phyloP scores from a whole-genome alignment of 2,888 invertebrate genomes.

The Anthrax anthrax region DNA sequence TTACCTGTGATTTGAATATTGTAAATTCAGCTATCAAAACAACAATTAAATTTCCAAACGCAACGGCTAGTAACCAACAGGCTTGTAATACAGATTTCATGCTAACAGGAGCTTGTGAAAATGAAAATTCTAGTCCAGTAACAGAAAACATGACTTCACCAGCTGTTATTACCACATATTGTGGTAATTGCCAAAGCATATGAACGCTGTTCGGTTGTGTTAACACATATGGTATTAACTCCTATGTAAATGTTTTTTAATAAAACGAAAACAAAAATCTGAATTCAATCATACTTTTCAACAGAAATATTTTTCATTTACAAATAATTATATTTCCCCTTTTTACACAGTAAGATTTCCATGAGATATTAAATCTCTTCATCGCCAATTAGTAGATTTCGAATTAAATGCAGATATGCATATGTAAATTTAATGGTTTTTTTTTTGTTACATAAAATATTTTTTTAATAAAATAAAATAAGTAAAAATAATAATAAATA shows the following conservation, averaged over 20 bases:
- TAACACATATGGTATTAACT: slow-evolving; percentile 15
- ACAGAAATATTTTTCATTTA: too few relatives aligned
- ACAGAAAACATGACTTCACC: slow-evolving; percentile 95
- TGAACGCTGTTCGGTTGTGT: slow-evolving; percentile 60
- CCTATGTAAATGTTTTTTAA: slow-evolving; percentile 1
- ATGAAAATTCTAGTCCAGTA: slow-evolving; percentile 90
- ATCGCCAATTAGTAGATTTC: too few relatives aligned
- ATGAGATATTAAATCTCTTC: too few relatives aligned
- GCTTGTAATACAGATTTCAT: slow-evolving; percentile 95
- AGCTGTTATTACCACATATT: slow-evolving; percentile 81
- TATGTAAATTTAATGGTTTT: too few relatives aligned
- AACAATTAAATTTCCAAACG: slow-evolving; percentile 87
- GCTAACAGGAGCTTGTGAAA: slow-evolving; percentile 78
- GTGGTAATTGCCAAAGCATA: slow-evolving; percentile 70
- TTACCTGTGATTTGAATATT: slow-evolving; percentile 23
- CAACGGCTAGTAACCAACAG: slow-evolving; percentile 82
- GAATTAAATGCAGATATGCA: too few relatives aligned
- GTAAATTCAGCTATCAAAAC: slow-evolving; percentile 42
- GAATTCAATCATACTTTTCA: too few relatives aligned
- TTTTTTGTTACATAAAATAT: too few relatives aligned
- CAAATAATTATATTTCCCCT: too few relatives aligned
- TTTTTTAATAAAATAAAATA: too few relatives aligned
- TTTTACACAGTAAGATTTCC: too few relatives aligned
- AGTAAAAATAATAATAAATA: neutral
- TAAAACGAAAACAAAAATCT: too few relatives aligned